phyloP scores from a whole-genome alignment of 2,113 vertebrate genomes.

The Cairina moschata region DNA sequence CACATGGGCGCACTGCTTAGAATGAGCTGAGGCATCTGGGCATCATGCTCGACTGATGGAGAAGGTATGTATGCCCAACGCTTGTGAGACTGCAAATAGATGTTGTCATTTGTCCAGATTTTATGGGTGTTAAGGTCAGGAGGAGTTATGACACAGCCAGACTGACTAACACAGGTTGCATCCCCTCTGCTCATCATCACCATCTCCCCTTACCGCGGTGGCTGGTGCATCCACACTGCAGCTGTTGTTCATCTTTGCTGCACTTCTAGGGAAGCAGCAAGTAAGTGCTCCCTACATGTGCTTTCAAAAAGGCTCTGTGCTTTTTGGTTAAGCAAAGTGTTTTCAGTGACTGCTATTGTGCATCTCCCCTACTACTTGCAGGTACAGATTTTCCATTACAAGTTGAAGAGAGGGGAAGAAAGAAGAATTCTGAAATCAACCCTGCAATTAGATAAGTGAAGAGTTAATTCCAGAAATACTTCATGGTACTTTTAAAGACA shows the following conservation, averaged over 20 bases:
- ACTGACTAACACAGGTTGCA: fast-evolving
- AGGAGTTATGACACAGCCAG: not conserved
- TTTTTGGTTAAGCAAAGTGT: not conserved
- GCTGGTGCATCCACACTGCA: not conserved
- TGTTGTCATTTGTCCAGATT: not conserved
- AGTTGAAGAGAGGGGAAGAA: not conserved
- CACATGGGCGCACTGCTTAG: not conserved
- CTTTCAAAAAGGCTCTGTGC: not conserved
- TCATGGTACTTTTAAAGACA: not conserved
- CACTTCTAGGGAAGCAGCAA: not conserved
- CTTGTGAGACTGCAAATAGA: not conserved
- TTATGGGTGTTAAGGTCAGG: not conserved
- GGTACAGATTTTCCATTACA: not conserved
- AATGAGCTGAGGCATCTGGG: not conserved
- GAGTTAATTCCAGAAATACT: not conserved
- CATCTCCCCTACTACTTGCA: not conserved
- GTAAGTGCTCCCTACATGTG: fast-evolving
- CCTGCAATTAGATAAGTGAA: not conserved
- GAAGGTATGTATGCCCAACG: not conserved
- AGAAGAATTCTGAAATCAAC: slow-evolving; percentile 16
- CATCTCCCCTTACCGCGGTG: not conserved
- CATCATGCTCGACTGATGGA: not conserved
- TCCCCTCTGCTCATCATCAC: not conserved
- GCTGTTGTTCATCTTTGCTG: not conserved
- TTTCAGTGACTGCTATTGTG: not conserved